phyloP scores from a whole-genome alignment of 2,797 vertebrate species.

The Enteromius paludinosus region DNA sequence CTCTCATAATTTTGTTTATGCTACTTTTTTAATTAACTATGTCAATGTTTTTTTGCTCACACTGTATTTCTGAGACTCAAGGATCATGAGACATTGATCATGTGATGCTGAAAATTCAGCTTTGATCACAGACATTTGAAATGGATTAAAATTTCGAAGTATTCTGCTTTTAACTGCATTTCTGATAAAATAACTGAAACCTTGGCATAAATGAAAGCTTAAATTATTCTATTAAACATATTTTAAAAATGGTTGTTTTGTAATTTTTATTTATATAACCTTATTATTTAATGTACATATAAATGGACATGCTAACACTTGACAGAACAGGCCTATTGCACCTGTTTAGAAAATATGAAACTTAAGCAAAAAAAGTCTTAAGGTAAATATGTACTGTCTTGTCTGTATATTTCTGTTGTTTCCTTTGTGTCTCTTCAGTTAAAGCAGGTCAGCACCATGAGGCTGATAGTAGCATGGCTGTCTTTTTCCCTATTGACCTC shows the following conservation, averaged over 20 bases:
- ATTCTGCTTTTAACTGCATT: not conserved
- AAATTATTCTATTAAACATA: not conserved
- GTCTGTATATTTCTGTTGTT: not conserved
- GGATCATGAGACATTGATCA: not conserved
- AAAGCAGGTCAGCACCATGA: constrained; percentile 37
- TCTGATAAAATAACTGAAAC: not conserved
- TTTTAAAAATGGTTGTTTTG: no score
- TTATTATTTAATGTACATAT: not conserved
- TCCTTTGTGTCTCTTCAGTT: constrained; percentile 51
- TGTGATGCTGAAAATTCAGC: not conserved
- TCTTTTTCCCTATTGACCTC: constrained; percentile 61
- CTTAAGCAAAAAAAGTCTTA: not conserved
- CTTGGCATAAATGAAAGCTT: not conserved
- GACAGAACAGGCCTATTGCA: not conserved
- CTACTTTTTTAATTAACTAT: no score
- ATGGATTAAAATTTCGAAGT: not conserved
- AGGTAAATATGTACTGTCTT: not conserved
- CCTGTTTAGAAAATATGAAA: not conserved
- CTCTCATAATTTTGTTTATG: not conserved
- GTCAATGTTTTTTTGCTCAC: no score
- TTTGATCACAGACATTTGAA: not conserved
- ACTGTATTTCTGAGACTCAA: not conserved
- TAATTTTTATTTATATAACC: not conserved
- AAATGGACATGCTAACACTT: not conserved
- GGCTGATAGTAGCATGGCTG: constrained; percentile 22